These are phyloP conservation scores for Callosobruchus maculatus DNA, from an alignment of 2,888 invertebrate species.

Conservation along the genomic window DNA sequence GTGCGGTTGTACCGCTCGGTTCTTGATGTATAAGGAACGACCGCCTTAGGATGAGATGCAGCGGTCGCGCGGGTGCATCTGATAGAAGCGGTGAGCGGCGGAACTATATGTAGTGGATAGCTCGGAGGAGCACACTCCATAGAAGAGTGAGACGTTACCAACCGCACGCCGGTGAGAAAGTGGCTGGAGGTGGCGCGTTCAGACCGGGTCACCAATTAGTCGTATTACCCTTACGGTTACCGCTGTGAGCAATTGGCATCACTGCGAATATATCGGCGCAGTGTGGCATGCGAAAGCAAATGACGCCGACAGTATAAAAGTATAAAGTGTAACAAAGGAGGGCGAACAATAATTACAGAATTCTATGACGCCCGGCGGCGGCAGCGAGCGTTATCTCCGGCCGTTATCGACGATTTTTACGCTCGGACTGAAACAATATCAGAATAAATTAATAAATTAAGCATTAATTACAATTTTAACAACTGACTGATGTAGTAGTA, in stretches of 20 bases:
- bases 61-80: no score
- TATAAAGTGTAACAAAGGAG: constrained; percentile 19
- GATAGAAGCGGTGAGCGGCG: no score
- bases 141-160: no score
- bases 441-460: constrained; percentile 53
- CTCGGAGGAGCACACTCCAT: no score
- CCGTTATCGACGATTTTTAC: constrained; percentile 51
- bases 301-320: background rate
- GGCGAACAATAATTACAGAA: constrained; percentile 34
- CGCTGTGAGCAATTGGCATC: background rate
- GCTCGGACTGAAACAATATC: constrained; percentile 49
- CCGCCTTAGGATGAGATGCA: no score
- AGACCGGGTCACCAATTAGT: no score
- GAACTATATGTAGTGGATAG: no score
- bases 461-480: constrained; percentile 49
- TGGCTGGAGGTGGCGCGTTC: no score
- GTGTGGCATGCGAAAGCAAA: background rate
- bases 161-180: no score
- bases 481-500: constrained; percentile 37
- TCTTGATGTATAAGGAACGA: no score
- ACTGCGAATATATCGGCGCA: background rate
- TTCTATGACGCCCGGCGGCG: constrained; percentile 17
- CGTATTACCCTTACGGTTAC: no score
- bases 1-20: no score
- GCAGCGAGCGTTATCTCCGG: constrained; percentile 38